Conservation (phyloP, 1,140 invertebrate species). For the Asobara japonica region DNA sequence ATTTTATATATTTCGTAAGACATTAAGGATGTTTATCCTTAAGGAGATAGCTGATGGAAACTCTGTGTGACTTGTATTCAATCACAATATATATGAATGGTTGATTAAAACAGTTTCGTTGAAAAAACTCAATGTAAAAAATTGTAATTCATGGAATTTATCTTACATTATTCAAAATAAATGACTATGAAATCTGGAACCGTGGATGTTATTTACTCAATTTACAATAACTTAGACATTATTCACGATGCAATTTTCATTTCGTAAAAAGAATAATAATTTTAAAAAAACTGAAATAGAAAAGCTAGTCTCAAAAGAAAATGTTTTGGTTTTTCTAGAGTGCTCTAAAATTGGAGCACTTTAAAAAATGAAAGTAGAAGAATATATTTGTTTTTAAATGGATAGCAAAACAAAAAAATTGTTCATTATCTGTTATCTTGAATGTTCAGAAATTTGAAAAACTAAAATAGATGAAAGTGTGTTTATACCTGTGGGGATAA, state of each 20-base stretch:
- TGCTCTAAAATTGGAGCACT: no score
- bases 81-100: not conserved
- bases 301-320: not conserved
- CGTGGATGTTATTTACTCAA: not conserved
- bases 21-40: not conserved
- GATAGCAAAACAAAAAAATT: not conserved
- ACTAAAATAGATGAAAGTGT: no score
- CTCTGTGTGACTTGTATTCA: not conserved
- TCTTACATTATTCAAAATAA: not conserved
- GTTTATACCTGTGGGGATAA: no score
- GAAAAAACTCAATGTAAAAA: not conserved
- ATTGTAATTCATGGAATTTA: not conserved
- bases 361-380: no score
- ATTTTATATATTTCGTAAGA: not conserved
- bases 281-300: no score
- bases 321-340: not conserved
- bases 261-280: no score
- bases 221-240: no score
- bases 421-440: no score
- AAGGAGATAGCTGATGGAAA: not conserved
- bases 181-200: not conserved
- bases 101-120: not conserved
- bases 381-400: not conserved
- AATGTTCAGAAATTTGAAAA: no score
- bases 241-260: no score